A percentile compares a stretch with the other conserved stretches of the same genome.
Conservation (phyloP, 2,888 invertebrate species). For the Pristionchus japonicus region DNA sequence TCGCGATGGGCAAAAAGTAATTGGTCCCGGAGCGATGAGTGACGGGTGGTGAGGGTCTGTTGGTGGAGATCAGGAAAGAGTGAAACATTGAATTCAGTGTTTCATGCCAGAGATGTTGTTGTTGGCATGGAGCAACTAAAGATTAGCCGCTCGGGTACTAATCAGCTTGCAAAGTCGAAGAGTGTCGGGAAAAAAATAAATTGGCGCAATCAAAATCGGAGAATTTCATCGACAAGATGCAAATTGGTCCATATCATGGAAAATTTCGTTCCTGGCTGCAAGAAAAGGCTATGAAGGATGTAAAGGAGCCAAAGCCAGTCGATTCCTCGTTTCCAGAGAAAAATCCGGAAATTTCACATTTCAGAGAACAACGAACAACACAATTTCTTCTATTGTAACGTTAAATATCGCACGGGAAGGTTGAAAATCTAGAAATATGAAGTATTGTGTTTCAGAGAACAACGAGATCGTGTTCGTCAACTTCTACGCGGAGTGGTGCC, state of each 20-base stretch:
- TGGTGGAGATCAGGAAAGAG: not conserved
- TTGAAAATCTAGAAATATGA: not conserved
- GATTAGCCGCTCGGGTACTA: not conserved
- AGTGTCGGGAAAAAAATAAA: not conserved
- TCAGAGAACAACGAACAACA: too few relatives aligned
- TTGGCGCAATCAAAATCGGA: too few relatives aligned
- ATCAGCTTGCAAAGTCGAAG: not conserved
- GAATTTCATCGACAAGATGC: too few relatives aligned
- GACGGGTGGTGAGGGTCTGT: not conserved
- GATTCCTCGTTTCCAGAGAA: too few relatives aligned
- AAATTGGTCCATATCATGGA: too few relatives aligned
- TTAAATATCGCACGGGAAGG: not conserved
- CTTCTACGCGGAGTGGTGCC: slow-evolving; percentile 99
- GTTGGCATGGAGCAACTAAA: not conserved
- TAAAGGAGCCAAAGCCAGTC: too few relatives aligned
- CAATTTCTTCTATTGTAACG: too few relatives aligned
- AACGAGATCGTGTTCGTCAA: slow-evolving; percentile 98
- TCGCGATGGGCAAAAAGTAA: slow-evolving; percentile 4
- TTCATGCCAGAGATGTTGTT: not conserved
- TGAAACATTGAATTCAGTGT: not conserved
- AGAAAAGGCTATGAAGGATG: too few relatives aligned
- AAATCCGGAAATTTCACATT: too few relatives aligned
- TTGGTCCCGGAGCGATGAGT: not conserved
- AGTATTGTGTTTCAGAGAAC: slow-evolving; percentile 56
- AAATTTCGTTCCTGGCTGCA: too few relatives aligned